Evolutionary conservation across 1,140 invertebrate species (phyloP), one percentile per base, ranked within the genome.

Genomic region (Dufourea novaeangliae): DNA sequence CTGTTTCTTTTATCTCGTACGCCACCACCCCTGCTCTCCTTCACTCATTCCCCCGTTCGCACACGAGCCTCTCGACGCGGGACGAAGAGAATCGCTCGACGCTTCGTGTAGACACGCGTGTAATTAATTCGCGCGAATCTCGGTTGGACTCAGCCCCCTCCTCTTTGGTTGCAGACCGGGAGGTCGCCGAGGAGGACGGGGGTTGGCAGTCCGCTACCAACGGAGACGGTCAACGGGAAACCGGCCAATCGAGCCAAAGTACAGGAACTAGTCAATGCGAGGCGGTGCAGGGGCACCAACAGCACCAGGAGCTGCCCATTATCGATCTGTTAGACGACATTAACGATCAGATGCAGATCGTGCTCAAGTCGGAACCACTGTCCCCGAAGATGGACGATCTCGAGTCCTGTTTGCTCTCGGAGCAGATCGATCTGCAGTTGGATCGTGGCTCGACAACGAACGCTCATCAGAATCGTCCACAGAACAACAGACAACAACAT

Each of bases 121-220:
- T 25, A 27, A 61, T 46, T 44, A 44, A 46, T 57, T 54, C 82
- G 82, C 79, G 83, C 73, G 82, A 86, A 82, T 80, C 61, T 61
- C 79, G 85, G 84, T 87, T 88, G 89, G 91, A 92, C 92, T 92
- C 89, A 93, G 92, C 92, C 92, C 92, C 92, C 91, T 92, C 92
- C 92, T 92, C 92, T 92, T 92, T 92, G 91, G 91, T 93, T 93
- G 89, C 92, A 92, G 92, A 93, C 91, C 91, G 87, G 89, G 91
- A 91, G 91, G 91, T 91, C 90, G 86, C 90, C 84, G 91, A 91
- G 89, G 92, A 92, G 92, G 92, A 92, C 89, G 92, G 90, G 91
- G 91, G 90, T 91, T 91, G 90, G 89, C 90, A 89, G 87, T 92
- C 90, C 88, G 83, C 88, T 68, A 82, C 41, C 82, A 86, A 83